Evolutionary conservation across 2,888 invertebrate species (phyloP).

Genomic region (Sceliomorpha sp.): DNA sequence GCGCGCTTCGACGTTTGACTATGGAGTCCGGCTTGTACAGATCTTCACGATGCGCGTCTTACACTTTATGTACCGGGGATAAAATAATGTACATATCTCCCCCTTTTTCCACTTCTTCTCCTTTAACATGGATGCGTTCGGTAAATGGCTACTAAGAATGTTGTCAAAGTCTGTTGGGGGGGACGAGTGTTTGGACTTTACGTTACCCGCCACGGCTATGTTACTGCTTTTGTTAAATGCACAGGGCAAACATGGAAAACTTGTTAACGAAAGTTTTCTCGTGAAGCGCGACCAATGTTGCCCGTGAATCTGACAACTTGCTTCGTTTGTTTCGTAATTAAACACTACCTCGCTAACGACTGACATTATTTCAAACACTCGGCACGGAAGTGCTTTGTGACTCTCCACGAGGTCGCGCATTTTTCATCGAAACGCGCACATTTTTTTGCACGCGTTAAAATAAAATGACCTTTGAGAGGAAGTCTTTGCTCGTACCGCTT

Average conservation of each 20-base stretch:
- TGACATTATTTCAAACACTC: neutral
- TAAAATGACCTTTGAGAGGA: no score
- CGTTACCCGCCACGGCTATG: constrained; percentile 21
- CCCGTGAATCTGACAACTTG: neutral
- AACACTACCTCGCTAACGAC: neutral
- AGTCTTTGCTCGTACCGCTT: no score
- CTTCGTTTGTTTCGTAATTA: neutral
- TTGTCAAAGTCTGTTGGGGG: constrained; percentile 42
- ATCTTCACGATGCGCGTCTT: constrained; percentile 36
- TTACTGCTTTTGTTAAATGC: constrained; percentile 25
- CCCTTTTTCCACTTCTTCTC: constrained; percentile 11
- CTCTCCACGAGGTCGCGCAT: no score
- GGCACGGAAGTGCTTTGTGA: no score
- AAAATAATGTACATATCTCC: constrained; percentile 44
- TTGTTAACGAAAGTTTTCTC: constrained; percentile 30
- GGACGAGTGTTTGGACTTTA: constrained; percentile 32
- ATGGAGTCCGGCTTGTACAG: constrained; percentile 36
- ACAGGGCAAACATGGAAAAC: constrained; percentile 17
- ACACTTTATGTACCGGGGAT: constrained; percentile 42
- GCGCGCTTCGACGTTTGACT: constrained; percentile 25
- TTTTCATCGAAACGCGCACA: no score
- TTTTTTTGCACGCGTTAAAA: no score
- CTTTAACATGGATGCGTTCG: constrained; percentile 24
- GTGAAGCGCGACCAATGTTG: constrained; percentile 1
- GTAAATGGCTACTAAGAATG: constrained; percentile 44